Base-by-base conservation (phyloP, 1,140 invertebrate species). In the Macrosteles quadrilineatus region DNA sequence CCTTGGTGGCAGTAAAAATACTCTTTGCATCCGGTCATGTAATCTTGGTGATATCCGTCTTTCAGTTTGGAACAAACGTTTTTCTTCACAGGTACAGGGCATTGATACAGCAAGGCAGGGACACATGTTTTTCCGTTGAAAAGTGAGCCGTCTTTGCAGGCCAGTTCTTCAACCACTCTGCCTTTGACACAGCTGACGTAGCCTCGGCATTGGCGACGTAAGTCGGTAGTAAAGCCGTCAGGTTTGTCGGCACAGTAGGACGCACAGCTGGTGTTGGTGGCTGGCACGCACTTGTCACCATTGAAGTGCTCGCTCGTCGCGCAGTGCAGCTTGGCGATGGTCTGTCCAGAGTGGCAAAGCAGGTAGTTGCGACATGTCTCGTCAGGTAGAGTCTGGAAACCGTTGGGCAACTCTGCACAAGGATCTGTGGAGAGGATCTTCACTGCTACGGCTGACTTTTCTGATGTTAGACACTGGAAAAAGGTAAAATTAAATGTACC, bases 71-170 rank as follows among this genome's bases (percentile, higher is more conserved):
- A 67, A 47, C 66, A 68, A 19, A 43, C 11, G 30, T 71, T 67
- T 21, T 62, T 62, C 2, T 36, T 40, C 36, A 17, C 19, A 21
- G 45, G 21, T 50, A 32, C 64, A 17, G 69, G 74, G 32, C 73
- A 73, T 19, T 67, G 27, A 65, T 62, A 68, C 68, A 77, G 9
- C 32, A 43, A 19, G 69, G 63, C 9, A 53, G 66, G 53, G 19
- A 80, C 77, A 71, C 79, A 81, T 62, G 76, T 75, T 31, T 76
- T 68, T n/a, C 78, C 77, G 75, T 82, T 80, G 72, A 80, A 83
- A 21, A 81, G 43, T 14, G 73, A 72, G 17, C 74, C 76, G 40
- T 70, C 70, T 30, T 77, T 69, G 68, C 81, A 83, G 27, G 69
- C 65, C 11, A 72, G 68, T 19, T 70, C 53, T 45, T 72, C 71